Conservation (phyloP, 2,888 invertebrate genomes). For the Strigamia transsilvanica region DNA sequence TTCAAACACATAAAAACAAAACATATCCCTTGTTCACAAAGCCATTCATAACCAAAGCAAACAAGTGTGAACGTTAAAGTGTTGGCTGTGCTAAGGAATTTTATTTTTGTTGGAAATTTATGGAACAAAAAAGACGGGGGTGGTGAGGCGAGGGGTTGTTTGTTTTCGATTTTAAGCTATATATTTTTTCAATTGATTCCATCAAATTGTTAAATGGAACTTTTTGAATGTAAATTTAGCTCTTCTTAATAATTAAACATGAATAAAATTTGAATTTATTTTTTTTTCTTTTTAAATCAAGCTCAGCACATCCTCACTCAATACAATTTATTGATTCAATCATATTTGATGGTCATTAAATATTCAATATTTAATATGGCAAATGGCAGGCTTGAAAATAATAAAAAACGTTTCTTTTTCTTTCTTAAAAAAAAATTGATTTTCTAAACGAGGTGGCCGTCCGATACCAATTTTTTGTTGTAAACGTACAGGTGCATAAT, state of each 20-base stretch:
- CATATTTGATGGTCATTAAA: constrained; percentile 21
- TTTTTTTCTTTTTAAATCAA: background rate
- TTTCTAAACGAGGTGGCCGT: too few species aligned
- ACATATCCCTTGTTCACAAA: background rate
- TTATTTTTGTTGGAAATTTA: constrained; percentile 36
- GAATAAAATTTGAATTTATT: background rate
- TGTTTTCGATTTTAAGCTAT: constrained; percentile 13
- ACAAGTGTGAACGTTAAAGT: background rate
- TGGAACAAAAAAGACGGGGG: background rate
- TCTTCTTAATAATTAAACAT: background rate
- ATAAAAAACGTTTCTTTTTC: background rate
- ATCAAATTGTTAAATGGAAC: background rate
- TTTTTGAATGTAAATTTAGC: background rate
- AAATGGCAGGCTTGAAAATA: background rate
- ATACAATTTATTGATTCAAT: constrained; percentile 14
- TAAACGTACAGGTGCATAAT: too few species aligned
- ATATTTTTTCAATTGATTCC: background rate
- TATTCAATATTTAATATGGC: background rate
- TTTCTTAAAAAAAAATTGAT: background rate
- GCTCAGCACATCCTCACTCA: background rate
- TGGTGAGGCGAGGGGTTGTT: background rate
- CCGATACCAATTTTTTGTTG: too few species aligned
- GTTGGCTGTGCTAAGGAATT: background rate
- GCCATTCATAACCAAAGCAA: background rate
- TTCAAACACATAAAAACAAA: too few species aligned